Conservation (phyloP, 2,113 vertebrate species). For the Microtus richardsoni region DNA sequence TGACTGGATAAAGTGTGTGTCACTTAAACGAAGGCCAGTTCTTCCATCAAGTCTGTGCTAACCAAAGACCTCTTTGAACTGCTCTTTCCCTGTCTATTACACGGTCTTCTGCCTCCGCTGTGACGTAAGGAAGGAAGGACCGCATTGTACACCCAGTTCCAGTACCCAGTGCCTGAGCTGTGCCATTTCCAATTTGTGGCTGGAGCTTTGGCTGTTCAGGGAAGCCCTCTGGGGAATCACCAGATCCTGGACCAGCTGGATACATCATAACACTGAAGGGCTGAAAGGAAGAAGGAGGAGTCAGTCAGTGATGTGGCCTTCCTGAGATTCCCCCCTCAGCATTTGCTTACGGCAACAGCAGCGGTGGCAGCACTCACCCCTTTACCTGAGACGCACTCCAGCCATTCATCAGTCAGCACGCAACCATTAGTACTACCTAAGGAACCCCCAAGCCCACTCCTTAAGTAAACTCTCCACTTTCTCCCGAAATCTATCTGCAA, state of each 20-base stretch:
- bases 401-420: not conserved
- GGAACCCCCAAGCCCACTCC: not conserved
- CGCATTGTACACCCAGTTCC: not conserved
- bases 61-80: not conserved
- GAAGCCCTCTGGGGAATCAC: slow-evolving; percentile 77
- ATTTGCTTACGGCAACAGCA: not conserved
- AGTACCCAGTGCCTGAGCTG: slow-evolving; percentile 65
- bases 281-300: slow-evolving; percentile 46
- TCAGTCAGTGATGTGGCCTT: slow-evolving; percentile 4
- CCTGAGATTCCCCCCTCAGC: not conserved
- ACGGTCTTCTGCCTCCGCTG: not conserved
- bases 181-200: slow-evolving; percentile 65
- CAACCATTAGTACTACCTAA: not conserved
- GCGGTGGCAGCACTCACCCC: not conserved
- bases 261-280: slow-evolving; percentile 73
- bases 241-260: slow-evolving; percentile 75
- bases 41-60: not conserved
- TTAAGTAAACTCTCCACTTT: slow-evolving; percentile 18
- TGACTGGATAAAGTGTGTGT: not conserved
- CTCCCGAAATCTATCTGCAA: slow-evolving; percentile 17
- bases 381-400: not conserved
- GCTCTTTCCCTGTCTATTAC: not conserved
- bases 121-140: not conserved
- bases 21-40: not conserved
- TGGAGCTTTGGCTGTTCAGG: slow-evolving; percentile 66